phyloP scores from a whole-genome alignment of 37 sponge, comb jelly and placozoan genomes.

The Amphimedon queenslandica region DNA sequence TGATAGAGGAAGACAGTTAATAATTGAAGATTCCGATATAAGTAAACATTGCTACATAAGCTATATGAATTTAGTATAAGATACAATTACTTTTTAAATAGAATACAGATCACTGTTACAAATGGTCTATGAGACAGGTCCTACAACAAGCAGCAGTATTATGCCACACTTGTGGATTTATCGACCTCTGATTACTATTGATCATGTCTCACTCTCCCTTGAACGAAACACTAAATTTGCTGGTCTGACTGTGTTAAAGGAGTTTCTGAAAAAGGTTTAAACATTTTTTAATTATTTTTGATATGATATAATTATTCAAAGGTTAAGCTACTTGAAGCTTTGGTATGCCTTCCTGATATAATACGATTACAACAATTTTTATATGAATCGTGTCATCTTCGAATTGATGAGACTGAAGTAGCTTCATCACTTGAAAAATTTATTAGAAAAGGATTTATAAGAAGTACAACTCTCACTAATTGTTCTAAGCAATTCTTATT shows the following conservation, averaged over 20 bases:
- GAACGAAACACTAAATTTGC: not conserved
- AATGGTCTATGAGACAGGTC: not conserved
- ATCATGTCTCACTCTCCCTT: not conserved
- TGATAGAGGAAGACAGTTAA: not conserved
- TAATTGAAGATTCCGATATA: not conserved
- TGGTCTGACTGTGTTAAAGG: not conserved
- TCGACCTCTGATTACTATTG: not conserved
- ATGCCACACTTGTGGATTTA: not conserved
- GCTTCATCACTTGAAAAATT: not conserved
- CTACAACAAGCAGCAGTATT: not conserved
- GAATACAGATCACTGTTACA: not conserved
- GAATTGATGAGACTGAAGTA: not conserved
- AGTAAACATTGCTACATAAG: not conserved
- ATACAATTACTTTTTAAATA: not conserved
- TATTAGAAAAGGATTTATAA: not conserved
- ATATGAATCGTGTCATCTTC: constrained; percentile 8
- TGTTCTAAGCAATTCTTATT: not conserved
- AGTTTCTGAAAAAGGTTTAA: not conserved
- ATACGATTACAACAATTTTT: not conserved
- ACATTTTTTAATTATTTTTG: not conserved
- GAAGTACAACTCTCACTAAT: not conserved
- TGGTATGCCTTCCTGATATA: constrained; percentile 5
- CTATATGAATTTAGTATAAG: not conserved
- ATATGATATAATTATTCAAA: not conserved
- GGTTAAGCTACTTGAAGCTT: not conserved